These are phyloP conservation scores for Agonopterix arenella DNA, from an alignment of 2,888 invertebrate genomes.

Conservation along the genomic window DNA sequence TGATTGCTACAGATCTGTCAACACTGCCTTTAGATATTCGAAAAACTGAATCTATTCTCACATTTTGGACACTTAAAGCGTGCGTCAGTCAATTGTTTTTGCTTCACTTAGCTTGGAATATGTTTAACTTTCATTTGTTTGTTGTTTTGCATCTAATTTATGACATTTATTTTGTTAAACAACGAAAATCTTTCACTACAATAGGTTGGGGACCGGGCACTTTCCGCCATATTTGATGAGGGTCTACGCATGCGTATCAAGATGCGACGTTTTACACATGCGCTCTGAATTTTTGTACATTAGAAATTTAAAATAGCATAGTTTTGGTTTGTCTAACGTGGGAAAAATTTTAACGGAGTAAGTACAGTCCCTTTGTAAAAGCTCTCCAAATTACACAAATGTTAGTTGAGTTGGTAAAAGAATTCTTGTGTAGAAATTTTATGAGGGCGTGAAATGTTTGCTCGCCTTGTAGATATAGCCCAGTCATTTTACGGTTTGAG, in stretches of 20 bases:
- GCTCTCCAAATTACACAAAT: background rate
- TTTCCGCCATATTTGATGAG: conserved; percentile 43
- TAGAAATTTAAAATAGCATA: conserved; percentile 32
- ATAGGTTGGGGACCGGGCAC: conserved; percentile 30
- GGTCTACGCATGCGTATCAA: conserved; percentile 39
- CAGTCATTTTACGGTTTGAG: too few relatives aligned
- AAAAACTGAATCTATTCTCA: conserved; percentile 1
- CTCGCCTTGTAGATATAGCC: too few relatives aligned
- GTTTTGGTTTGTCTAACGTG: conserved; percentile 18
- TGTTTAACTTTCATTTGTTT: conserved; percentile 8
- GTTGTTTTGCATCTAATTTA: conserved; percentile 1
- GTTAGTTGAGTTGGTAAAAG: too few relatives aligned
- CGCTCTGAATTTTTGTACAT: conserved; percentile 26
- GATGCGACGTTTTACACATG: conserved; percentile 31
- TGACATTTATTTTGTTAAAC: conserved; percentile 22
- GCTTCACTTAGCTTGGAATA: conserved; percentile 1
- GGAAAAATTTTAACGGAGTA: conserved; percentile 12
- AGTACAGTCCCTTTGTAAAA: conserved; percentile 1
- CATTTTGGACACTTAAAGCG: conserved; percentile 5
- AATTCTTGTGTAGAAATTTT: too few relatives aligned
- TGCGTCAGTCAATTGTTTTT: conserved; percentile 10
- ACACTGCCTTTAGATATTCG: conserved; percentile 26
- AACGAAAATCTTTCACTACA: conserved; percentile 34
- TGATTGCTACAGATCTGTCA: conserved; percentile 46
- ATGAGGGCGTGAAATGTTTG: too few relatives aligned